Conservation (phyloP, 1,140 invertebrate species). For the Calephelis virginiensis region DNA sequence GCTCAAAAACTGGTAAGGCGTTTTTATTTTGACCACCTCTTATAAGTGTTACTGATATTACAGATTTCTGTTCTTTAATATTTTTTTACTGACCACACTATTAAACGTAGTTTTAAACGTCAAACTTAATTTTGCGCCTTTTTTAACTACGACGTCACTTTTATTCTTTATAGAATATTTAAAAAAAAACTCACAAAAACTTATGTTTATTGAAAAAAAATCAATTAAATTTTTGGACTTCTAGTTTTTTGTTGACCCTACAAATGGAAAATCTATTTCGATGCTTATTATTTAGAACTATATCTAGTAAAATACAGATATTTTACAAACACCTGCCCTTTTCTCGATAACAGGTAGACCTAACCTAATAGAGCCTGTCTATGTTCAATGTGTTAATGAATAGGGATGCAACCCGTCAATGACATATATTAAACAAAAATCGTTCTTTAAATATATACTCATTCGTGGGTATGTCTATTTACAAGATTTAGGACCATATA, state of each 20-base stretch:
- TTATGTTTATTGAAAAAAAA: no score
- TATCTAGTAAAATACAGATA: conserved; percentile 10
- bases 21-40: no score
- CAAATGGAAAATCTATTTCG: conserved; percentile 6
- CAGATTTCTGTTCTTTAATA: no score
- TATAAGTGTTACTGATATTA: no score
- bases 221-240: no score
- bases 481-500: conserved; percentile 6
- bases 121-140: no score
- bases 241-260: background rate
- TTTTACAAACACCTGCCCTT: conserved; percentile 10
- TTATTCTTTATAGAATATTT: background rate
- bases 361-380: conserved; percentile 9
- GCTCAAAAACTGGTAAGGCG: no score
- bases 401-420: background rate
- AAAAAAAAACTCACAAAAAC: no score
- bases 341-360: background rate
- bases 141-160: no score
- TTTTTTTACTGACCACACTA: no score
- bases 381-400: conserved; percentile 9
- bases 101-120: no score
- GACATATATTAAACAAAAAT: background rate
- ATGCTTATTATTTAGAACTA: conserved; percentile 14
- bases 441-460: background rate
- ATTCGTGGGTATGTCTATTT: background rate